phyloP scores from a whole-genome alignment of 1,140 invertebrate genomes.

The Panagrolaimus sp. region DNA sequence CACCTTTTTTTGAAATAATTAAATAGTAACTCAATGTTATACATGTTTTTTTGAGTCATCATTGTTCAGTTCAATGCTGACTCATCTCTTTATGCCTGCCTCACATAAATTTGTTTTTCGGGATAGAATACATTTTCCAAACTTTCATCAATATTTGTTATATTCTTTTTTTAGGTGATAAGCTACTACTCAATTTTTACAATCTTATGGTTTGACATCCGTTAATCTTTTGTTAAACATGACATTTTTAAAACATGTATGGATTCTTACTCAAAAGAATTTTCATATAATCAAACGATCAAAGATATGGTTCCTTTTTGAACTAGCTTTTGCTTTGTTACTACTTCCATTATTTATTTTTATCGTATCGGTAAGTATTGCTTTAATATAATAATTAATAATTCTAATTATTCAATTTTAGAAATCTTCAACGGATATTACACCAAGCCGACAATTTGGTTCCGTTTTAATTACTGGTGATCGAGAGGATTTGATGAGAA shows the following conservation, averaged over 20 bases:
- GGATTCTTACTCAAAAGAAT: conserved; percentile 2
- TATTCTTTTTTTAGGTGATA: too few relatives aligned
- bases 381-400: conserved; percentile 1
- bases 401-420: conserved; percentile 7
- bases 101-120: too few relatives aligned
- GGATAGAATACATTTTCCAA: too few relatives aligned
- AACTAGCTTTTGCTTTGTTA: conserved; percentile 28
- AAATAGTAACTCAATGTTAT: too few relatives aligned
- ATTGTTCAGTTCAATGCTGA: too few relatives aligned
- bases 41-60: too few relatives aligned
- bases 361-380: conserved; percentile 26
- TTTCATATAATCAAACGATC: not conserved
- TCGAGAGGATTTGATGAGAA: conserved; percentile 14
- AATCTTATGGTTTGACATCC: too few relatives aligned
- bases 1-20: too few relatives aligned
- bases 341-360: conserved; percentile 28
- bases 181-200: too few relatives aligned
- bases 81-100: too few relatives aligned
- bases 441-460: conserved; percentile 13
- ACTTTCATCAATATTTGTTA: too few relatives aligned
- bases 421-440: conserved; percentile 3
- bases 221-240: not conserved
- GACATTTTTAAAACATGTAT: not conserved
- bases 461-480: conserved; percentile 21
- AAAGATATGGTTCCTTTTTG: conserved; percentile 31